A percentile compares a stretch with the other conserved stretches of the same genome.
Conservation (phyloP, 1,140 invertebrate genomes). For the Drosophila repletoides region DNA sequence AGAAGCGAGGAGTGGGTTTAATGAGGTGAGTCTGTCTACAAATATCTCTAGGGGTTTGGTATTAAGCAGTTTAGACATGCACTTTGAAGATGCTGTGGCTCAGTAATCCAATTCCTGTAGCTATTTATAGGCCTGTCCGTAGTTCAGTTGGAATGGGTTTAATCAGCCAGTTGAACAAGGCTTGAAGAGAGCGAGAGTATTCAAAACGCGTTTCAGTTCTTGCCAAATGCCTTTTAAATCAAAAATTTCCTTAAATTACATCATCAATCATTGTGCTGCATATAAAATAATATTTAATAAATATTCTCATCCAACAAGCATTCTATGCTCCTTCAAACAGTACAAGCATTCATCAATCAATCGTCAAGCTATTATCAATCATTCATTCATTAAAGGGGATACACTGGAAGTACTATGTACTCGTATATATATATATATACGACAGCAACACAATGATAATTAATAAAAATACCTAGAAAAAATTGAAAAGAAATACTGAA, state of each 20-base stretch:
- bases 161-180: too few relatives aligned
- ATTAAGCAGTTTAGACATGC: constrained; percentile 2
- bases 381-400: neutral
- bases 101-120: neutral
- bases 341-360: constrained; percentile 25
- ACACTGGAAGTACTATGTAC: neutral
- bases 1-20: constrained; percentile 4
- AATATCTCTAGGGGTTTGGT: neutral
- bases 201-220: neutral
- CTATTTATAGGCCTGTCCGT: too few relatives aligned
- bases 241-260: neutral
- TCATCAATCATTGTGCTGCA: constrained; percentile 28
- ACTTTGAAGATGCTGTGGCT: constrained; percentile 4
- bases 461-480: neutral
- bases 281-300: constrained; percentile 17
- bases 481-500: neutral
- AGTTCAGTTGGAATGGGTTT: too few relatives aligned
- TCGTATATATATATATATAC: too few relatives aligned
- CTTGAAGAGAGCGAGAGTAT: too few relatives aligned
- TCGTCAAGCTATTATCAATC: constrained; percentile 30
- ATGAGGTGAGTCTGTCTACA: constrained; percentile 3
- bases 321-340: neutral
- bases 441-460: neutral
- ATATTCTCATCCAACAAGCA: constrained; percentile 4
- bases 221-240: neutral